phyloP scores from a whole-genome alignment of 2,797 vertebrate genomes.

The Rhynchotus rufescens region DNA sequence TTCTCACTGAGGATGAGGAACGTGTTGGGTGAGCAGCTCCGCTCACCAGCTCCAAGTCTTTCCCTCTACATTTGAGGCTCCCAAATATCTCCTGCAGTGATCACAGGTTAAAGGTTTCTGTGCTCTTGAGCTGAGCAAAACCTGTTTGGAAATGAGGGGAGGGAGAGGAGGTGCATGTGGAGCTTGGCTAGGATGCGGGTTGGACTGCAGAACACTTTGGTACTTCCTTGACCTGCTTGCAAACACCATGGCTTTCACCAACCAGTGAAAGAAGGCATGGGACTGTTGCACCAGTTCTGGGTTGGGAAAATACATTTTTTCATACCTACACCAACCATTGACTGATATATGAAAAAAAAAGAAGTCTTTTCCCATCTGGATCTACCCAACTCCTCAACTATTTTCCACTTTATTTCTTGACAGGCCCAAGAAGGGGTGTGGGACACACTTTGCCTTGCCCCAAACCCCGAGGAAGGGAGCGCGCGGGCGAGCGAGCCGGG shows the following conservation, averaged over 20 bases:
- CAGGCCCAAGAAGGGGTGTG: background rate
- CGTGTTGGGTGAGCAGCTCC: no score
- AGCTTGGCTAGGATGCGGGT: background rate
- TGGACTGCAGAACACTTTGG: background rate
- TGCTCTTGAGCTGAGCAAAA: no score
- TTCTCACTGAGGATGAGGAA: no score
- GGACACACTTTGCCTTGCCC: background rate
- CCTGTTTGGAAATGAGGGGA: no score
- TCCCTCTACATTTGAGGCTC: no score
- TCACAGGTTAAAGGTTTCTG: no score
- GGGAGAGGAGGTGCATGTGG: background rate
- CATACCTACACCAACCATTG: background rate
- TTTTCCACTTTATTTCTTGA: background rate
- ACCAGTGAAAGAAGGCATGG: background rate
- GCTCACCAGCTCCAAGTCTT: no score
- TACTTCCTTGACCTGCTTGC: fast-evolving
- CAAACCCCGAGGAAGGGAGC: background rate
- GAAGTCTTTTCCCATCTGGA: background rate
- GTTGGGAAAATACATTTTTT: background rate
- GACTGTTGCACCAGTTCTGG: background rate
- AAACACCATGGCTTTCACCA: background rate
- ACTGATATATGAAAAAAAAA: background rate
- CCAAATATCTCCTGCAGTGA: background rate
- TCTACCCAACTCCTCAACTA: background rate
- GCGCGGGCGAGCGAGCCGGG: background rate